Base-by-base conservation (phyloP, 2,888 invertebrate species). In the Thecocarcelia acutangulata region DNA sequence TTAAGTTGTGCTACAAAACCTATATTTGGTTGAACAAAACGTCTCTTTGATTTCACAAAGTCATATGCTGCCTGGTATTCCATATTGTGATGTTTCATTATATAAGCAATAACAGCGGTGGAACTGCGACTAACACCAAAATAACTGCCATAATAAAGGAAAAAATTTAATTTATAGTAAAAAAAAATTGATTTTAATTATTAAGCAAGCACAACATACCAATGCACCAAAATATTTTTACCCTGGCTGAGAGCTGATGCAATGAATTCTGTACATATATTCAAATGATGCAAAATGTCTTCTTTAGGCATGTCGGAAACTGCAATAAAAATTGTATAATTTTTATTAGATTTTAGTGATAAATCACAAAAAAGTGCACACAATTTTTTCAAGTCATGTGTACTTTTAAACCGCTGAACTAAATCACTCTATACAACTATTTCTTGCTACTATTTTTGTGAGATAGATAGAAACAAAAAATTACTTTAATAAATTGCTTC, bases 101-200 rank as follows among this genome's bases (percentile, higher is more conserved):
- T 91, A 89, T 95, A 97, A 0, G 96, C 97, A 74, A 97, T 94
- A 0, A 97, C 95, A 3, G 97, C 92, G 0, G 97, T 95, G 0
- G 97, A 96, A 89, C 97, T 97, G 69, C 98, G 93, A 0, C 97
- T 98, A 3, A 97, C 95, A 13, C 98, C 98, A 86, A 95, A 97
- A 89, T 96, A 96, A 90, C 96, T 96, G 89, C 48, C 83, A 80
- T 12, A 50, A 3, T n/a, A 33, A 5, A 33, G 24, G 61, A 54
- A 44, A 12, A 69, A 21, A 24, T 52, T 42, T 28, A 61, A 70
- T 64, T 44, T 37, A 66, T 40, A 63, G 48, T 73, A 33, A 46
- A 66, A 73, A 50, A 33, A 19, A 19, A 5, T 19, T 40, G 44
- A 28, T 58, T 46, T 48, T 76, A 17, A 46, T 11, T 15, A 42